A percentile compares a stretch with the other conserved stretches of the same genome.
These are phyloP conservation scores for Pammene fasciana DNA, from an alignment of 2,888 invertebrate species.

Conservation along the genomic window DNA sequence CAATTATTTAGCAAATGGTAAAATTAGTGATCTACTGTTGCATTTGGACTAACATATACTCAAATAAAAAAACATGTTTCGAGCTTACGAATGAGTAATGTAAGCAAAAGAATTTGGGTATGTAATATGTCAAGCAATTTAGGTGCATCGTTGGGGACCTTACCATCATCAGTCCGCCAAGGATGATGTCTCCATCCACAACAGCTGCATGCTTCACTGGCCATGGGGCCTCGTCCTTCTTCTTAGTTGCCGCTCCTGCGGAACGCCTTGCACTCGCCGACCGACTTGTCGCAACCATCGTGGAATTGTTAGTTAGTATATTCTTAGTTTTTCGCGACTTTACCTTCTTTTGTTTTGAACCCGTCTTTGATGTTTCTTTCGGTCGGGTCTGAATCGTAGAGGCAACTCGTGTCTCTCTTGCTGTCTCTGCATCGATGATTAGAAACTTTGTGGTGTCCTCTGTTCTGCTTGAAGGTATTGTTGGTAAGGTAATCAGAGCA, in stretches of 20 bases:
- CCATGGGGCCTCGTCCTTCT: constrained; percentile 76
- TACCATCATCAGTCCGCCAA: constrained; percentile 96
- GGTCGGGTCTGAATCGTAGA: not conserved
- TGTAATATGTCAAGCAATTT: not conserved
- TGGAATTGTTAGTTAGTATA: too few species aligned
- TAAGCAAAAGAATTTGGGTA: too few species aligned
- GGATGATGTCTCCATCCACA: constrained; percentile 91
- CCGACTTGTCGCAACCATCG: constrained; percentile 16
- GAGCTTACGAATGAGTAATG: too few species aligned
- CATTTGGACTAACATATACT: too few species aligned
- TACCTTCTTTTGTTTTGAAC: constrained; percentile 33
- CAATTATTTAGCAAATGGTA: too few species aligned
- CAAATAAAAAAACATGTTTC: too few species aligned
- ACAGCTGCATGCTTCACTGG: constrained; percentile 91
- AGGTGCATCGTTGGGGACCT: constrained; percentile 27
- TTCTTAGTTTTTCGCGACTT: constrained; percentile 47
- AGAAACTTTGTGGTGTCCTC: not conserved
- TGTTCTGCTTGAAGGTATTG: not conserved
- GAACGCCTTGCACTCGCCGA: constrained; percentile 44
- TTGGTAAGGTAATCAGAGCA: not conserved
- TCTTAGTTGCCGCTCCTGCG: constrained; percentile 44
- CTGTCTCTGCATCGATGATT: not conserved
- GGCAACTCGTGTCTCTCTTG: not conserved
- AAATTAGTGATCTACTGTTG: too few species aligned
- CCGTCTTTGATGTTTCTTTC: not conserved